Conservation (phyloP, 2,888 invertebrate genomes). For the Phyllotreta cruciferae region DNA sequence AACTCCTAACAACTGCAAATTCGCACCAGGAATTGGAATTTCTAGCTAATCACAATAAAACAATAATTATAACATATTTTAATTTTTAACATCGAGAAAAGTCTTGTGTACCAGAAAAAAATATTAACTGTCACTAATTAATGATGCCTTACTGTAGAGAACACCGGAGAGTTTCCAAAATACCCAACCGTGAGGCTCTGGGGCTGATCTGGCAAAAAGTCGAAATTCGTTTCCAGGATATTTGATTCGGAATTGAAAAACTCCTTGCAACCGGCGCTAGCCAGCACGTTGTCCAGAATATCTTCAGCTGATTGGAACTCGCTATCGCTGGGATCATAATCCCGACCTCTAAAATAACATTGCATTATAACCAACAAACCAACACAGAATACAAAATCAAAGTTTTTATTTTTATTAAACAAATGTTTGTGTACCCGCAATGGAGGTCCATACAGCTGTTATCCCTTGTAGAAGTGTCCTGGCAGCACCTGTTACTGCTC, state of each 20-base stretch:
- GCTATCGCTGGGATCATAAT: constrained; percentile 49
- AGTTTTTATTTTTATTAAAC: not conserved
- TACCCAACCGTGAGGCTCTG: constrained; percentile 39
- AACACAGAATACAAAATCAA: not conserved
- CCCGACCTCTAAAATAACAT: constrained; percentile 28
- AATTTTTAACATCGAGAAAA: too few species aligned
- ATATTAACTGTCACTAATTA: too few species aligned
- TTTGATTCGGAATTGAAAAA: constrained; percentile 56
- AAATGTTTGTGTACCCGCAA: constrained; percentile 42
- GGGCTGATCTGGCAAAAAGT: constrained; percentile 48
- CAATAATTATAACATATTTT: too few species aligned
- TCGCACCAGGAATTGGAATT: too few species aligned
- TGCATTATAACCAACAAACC: not conserved
- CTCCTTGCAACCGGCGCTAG: constrained; percentile 57
- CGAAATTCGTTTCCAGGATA: constrained; percentile 58
- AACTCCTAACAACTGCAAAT: too few species aligned
- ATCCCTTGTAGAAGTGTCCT: constrained; percentile 36
- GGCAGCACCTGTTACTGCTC: constrained; percentile 53
- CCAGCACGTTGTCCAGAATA: constrained; percentile 58
- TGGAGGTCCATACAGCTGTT: constrained; percentile 43
- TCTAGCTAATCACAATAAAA: not conserved
- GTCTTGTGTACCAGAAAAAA: not conserved
- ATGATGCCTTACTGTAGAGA: constrained; percentile 40
- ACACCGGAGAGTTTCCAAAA: constrained; percentile 39
- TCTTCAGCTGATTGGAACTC: constrained; percentile 67